Base-by-base conservation (phyloP, 2,113 vertebrate genomes). In the Rousettus leschenaultii region DNA sequence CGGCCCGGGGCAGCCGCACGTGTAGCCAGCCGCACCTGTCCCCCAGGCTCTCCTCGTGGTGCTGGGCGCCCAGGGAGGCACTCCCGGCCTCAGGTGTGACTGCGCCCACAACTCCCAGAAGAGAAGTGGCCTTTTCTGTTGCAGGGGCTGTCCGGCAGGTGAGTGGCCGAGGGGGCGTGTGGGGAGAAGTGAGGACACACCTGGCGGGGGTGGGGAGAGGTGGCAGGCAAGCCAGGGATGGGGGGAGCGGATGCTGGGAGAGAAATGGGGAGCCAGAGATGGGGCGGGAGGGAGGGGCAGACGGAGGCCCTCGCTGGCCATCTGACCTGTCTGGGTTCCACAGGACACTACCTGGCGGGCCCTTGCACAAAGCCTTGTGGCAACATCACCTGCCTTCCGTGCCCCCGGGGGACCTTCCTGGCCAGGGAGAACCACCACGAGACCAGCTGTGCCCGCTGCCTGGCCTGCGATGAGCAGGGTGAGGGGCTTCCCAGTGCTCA, bases 381-480 rank as follows among this genome's bases (percentile, higher is more conserved):
- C 0, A 0, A 2, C 0, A 53, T 22, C 0, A 3, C 0, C 55
- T 98, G 98, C 15, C 0, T 0, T 0, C 0, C 78, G 1, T 98
- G 98, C 8, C 82, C 90, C 0, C 0, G 0, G 0, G 98, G 98
- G 78, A 98, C 97, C 51, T 98, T 98, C 94, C 57, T 95, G 33
- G 5, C 97, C 33, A 55, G 79, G 22, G 95, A 96, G 77, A 97
- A 98, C 97, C 98, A 96, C 97, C 61, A 33, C 2, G 6, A 97
- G 92, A 19, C 0, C 30, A 0, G 96, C 95, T 97, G 98, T 35
- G 33, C 22, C 86, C 98, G 96, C 98, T 99, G 66, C 90, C 98
- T 80, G 35, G 97, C 97, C 97, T 99, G 98, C 71, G 96, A 96
- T 98, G 99, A 87, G 75, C 98, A 95, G 93, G 98, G 99, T 99